phyloP scores from a whole-genome alignment of 2,113 vertebrate species.

The Tupaia tana region DNA sequence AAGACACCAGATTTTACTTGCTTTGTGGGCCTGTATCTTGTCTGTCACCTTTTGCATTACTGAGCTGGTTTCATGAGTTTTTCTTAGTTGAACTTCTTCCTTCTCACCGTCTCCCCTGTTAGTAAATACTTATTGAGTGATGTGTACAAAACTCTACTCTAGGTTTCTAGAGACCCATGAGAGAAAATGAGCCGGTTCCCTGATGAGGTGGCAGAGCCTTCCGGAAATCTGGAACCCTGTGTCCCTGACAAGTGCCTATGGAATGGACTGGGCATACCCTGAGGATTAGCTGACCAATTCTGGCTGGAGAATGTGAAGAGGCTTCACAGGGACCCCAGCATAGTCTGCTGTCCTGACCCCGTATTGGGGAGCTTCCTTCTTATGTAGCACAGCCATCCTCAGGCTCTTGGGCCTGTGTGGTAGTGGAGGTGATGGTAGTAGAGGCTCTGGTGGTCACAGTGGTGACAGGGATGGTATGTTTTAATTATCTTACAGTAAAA shows the following conservation, averaged over 20 bases:
- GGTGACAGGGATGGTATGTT: not conserved
- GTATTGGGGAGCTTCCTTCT: not conserved
- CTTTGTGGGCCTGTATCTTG: not conserved
- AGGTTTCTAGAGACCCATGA: not conserved
- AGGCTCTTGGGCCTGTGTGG: not conserved
- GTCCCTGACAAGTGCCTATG: not conserved
- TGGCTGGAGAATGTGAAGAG: not conserved
- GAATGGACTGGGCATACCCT: not conserved
- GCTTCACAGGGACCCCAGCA: not conserved
- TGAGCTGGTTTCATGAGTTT: rapidly evolving
- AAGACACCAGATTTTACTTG: rapidly evolving
- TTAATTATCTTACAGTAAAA: constrained; percentile 74
- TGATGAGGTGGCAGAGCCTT: not conserved
- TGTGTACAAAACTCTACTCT: not conserved
- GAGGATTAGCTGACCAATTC: not conserved
- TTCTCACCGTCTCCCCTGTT: not conserved
- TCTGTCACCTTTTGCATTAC: no score
- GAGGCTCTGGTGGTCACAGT: not conserved
- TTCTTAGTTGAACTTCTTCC: not conserved
- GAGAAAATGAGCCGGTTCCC: not conserved
- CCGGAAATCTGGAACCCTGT: not conserved
- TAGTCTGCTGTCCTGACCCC: not conserved
- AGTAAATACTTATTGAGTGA: not conserved
- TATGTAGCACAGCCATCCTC: not conserved
- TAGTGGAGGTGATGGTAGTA: not conserved